Evolutionary conservation across 2,113 vertebrate genomes (phyloP).

Genomic region (Boleophthalmus pectinirostris): DNA sequence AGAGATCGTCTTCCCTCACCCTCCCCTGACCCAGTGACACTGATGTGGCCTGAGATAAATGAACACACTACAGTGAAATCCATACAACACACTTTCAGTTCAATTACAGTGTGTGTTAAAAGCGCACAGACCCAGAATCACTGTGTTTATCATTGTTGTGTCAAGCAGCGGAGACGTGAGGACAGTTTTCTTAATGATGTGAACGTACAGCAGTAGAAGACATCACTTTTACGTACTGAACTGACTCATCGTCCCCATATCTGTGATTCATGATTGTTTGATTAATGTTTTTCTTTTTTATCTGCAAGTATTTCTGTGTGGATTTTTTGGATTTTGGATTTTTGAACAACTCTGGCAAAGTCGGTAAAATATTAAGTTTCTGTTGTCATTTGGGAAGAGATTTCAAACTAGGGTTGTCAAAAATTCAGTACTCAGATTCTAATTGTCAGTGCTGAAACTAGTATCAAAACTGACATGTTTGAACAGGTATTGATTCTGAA

Average conservation of each 20-base stretch:
- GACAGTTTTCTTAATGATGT: constrained; percentile 64
- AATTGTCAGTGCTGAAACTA: too few relatives aligned
- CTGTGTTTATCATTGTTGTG: constrained; percentile 59
- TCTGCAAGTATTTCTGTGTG: too few relatives aligned
- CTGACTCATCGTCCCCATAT: constrained; percentile 49
- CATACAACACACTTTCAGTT: constrained; percentile 54
- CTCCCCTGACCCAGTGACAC: constrained; percentile 17
- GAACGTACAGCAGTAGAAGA: constrained; percentile 41
- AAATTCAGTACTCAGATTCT: too few relatives aligned
- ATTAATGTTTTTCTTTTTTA: constrained; percentile 34
- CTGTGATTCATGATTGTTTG: constrained; percentile 63
- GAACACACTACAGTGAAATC: constrained; percentile 54
- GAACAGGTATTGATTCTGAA: too few relatives aligned
- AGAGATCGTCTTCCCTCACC: constrained; percentile 4
- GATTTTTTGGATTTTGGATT: too few relatives aligned
- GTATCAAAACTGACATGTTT: too few relatives aligned
- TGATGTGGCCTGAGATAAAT: constrained; percentile 49
- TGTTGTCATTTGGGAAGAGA: too few relatives aligned
- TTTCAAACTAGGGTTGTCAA: too few relatives aligned
- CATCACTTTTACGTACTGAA: constrained; percentile 61
- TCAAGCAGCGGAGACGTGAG: constrained; percentile 55
- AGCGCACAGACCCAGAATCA: constrained; percentile 33
- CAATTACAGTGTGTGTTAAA: constrained; percentile 65
- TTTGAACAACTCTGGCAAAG: too few relatives aligned
- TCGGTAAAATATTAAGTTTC: too few relatives aligned